phyloP scores from a whole-genome alignment of 1,140 invertebrate genomes.

The Schlechtendalia chinensis region DNA sequence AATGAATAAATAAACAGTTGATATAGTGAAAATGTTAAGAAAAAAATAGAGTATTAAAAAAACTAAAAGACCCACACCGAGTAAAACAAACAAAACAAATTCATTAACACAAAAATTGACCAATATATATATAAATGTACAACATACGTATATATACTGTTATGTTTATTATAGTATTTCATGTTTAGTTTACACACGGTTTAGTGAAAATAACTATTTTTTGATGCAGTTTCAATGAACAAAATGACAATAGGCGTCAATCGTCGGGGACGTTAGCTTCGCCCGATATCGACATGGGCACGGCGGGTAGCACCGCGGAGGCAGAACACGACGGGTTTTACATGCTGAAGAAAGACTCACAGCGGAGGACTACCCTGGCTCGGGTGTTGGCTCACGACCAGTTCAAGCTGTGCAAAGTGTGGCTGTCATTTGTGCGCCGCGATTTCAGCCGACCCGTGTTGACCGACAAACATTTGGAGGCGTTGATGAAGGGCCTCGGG shows the following conservation, averaged over 20 bases:
- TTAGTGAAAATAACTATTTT: neutral
- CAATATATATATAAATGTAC: neutral
- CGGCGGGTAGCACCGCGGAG: conserved; percentile 56
- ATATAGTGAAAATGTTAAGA: no score
- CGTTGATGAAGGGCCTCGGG: conserved; percentile 76
- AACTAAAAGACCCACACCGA: no score
- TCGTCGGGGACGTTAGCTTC: conserved; percentile 76
- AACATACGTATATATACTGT: neutral
- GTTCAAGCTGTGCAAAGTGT: conserved; percentile 78
- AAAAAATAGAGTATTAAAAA: no score
- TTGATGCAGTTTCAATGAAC: neutral
- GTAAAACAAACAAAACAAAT: no score
- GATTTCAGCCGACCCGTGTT: conserved; percentile 69
- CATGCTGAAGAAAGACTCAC: conserved; percentile 94
- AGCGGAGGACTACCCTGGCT: conserved; percentile 85
- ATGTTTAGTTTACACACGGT: neutral
- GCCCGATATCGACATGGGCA: conserved; percentile 65
- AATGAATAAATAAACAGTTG: no score
- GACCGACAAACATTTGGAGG: conserved; percentile 69
- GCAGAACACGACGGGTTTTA: conserved; percentile 91
- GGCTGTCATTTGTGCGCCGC: conserved; percentile 73
- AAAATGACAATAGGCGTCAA: conserved; percentile 38
- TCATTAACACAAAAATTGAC: no score
- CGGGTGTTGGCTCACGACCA: conserved; percentile 87
- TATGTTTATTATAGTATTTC: neutral